Conservation (phyloP, 2,888 invertebrate genomes). For the Eucera pruinosa region DNA sequence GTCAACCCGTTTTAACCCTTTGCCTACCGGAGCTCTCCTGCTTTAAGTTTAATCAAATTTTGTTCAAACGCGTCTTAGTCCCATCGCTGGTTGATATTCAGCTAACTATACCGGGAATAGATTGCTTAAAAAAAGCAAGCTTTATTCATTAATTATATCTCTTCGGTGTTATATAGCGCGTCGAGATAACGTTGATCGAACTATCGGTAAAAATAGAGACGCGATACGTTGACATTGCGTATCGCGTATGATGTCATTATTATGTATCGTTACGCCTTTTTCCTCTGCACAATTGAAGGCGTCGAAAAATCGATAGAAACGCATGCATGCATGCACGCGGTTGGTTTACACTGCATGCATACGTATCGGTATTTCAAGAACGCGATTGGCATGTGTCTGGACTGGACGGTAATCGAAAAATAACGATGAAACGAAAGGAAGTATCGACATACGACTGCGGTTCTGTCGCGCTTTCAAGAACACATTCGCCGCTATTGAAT, state of each 20-base stretch:
- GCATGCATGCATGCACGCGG: too few species aligned
- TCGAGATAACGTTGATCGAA: constrained; percentile 44
- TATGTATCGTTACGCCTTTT: too few species aligned
- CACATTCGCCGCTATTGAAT: constrained; percentile 31
- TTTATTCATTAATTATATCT: constrained; percentile 48
- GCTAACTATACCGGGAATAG: too few species aligned
- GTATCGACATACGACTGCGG: too few species aligned
- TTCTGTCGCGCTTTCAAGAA: constrained; percentile 46
- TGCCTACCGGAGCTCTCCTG: too few species aligned
- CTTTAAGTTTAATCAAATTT: too few species aligned
- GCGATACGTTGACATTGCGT: constrained; percentile 1
- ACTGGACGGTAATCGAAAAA: constrained; percentile 23
- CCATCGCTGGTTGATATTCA: too few species aligned
- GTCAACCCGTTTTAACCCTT: too few species aligned
- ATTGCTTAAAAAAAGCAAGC: too few species aligned
- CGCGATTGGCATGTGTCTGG: not conserved
- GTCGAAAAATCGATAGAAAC: not conserved
- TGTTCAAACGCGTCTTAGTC: too few species aligned
- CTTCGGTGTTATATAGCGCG: constrained; percentile 15
- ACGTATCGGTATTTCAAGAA: constrained; percentile 26
- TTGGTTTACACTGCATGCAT: too few species aligned
- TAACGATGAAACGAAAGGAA: constrained; percentile 26
- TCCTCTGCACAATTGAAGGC: not conserved
- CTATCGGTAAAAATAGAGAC: constrained; percentile 41
- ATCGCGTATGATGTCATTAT: not conserved